Percentiles rank a stretch among this genome's conserved stretches.
Evolutionary conservation across 2,113 vertebrate species (phyloP).

Genomic region (Gobiocypris rarus): DNA sequence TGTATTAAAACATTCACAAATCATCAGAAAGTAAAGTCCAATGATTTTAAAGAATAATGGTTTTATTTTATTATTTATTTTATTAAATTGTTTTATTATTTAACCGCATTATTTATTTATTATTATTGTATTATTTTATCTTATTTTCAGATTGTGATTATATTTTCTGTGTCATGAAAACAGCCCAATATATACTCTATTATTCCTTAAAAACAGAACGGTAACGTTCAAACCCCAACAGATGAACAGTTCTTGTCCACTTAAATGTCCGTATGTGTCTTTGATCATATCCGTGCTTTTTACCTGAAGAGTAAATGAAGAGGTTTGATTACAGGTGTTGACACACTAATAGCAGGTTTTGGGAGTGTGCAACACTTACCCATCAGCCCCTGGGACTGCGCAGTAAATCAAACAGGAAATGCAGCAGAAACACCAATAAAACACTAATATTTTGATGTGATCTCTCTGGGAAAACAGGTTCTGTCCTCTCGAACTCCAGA

Average conservation of each 20-base stretch:
- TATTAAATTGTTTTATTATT: too few species aligned
- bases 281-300: not conserved
- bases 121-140: too few species aligned
- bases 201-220: too few species aligned
- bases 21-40: too few species aligned
- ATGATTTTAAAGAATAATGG: too few species aligned
- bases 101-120: too few species aligned
- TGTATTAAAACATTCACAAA: not conserved
- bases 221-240: too few species aligned
- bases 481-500: not conserved
- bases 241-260: too few species aligned
- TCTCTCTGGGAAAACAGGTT: constrained; percentile 58
- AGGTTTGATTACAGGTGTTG: not conserved
- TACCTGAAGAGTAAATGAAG: constrained; percentile 2
- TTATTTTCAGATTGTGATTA: not conserved
- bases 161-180: not conserved
- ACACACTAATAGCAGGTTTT: constrained; percentile 40
- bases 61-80: too few species aligned
- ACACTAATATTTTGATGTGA: constrained; percentile 74
- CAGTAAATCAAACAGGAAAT: constrained; percentile 79
- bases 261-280: not conserved
- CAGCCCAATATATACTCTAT: not conserved
- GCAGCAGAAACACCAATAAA: constrained; percentile 75
- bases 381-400: constrained; percentile 71
- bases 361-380: constrained; percentile 66